Base-by-base conservation (phyloP, 92 coral and sea anemone species). In the Epizoanthus fatuus region DNA sequence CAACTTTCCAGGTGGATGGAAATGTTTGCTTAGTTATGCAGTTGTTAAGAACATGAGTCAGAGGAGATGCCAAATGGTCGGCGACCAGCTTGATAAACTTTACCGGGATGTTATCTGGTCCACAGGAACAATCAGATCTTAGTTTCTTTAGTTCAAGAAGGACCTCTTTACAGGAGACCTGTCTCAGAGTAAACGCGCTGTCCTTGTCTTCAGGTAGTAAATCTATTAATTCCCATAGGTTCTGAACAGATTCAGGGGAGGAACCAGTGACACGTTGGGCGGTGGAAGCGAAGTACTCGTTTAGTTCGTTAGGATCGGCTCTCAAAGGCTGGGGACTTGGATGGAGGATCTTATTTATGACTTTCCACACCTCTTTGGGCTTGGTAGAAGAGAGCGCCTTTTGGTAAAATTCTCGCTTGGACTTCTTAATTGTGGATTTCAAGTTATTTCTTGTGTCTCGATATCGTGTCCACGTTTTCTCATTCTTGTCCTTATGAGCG, bases 1-100 rank as follows among this genome's bases (percentile, higher is more conserved):
- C 86, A 37, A 79, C 12, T 38, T 87, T 87, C 86, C 91, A 86
- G 14, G 63, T 45, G n/a, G 74, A 20, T 0, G 89, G 89, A 32
- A 76, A 86, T 39, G 38, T 76, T 14, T 35, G n/a, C 2, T 59
- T 81, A 9, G 42, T 16, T 5, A 87, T 80, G 20, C 86, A 68
- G 51, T 22, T 71, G 53, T 87, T 87, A 0, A 87, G 49, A 12
- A 87, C 72, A 42, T 87, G 81, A 4, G 91, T 70, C 8, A 81
- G 75, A 9, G 91, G 86, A 4, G 74, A 19, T 11, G 74, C 80
- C 25, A 87, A 35, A 13, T 69, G 74, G 16, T 87, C 81, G 4
- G 91, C 64, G 5, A 70, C 66, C 11, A 59, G 32, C 57, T 87
- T 87, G 16, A 87, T 17, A 74, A 80, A 80, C 44, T 59, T 87